Evolutionary conservation across 2,113 vertebrate genomes (phyloP).

Genomic region (Delphinus delphis): DNA sequence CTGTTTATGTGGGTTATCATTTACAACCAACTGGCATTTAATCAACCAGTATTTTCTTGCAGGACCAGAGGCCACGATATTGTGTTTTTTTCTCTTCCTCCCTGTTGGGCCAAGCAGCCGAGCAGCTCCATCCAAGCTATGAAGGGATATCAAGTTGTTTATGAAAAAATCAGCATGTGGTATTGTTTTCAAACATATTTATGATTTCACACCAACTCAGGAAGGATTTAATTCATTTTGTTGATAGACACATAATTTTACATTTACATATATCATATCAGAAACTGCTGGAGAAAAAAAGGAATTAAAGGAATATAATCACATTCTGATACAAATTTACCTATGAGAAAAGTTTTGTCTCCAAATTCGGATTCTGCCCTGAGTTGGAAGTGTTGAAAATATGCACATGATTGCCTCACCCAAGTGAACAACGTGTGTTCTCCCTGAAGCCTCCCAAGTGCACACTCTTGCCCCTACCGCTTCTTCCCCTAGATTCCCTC

Average conservation of each 20-base stretch:
- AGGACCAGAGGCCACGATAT: slow-evolving; percentile 55
- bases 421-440: background rate
- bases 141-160: slow-evolving; percentile 68
- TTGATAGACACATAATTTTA: slow-evolving; percentile 46
- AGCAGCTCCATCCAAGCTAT: slow-evolving; percentile 55
- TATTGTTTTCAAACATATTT: slow-evolving; percentile 73
- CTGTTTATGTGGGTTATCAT: slow-evolving; percentile 72
- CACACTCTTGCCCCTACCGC: background rate
- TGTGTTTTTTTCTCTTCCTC: slow-evolving; percentile 56
- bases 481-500: background rate
- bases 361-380: background rate
- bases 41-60: slow-evolving; percentile 72
- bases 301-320: slow-evolving; percentile 14
- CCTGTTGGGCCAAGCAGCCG: slow-evolving; percentile 47
- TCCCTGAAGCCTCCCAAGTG: background rate
- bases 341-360: background rate
- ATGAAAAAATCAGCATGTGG: slow-evolving; percentile 62
- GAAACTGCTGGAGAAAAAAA: slow-evolving; percentile 3
- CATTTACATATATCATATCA: slow-evolving; percentile 49
- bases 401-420: rapidly evolving
- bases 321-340: background rate
- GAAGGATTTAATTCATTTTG: slow-evolving; percentile 59
- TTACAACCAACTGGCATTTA: slow-evolving; percentile 79
- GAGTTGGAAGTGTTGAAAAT: background rate
- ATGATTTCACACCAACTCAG: slow-evolving; percentile 71